These are phyloP conservation scores for Crotalus helleri DNA, from an alignment of 2,113 vertebrate genomes.

Conservation along the genomic window DNA sequence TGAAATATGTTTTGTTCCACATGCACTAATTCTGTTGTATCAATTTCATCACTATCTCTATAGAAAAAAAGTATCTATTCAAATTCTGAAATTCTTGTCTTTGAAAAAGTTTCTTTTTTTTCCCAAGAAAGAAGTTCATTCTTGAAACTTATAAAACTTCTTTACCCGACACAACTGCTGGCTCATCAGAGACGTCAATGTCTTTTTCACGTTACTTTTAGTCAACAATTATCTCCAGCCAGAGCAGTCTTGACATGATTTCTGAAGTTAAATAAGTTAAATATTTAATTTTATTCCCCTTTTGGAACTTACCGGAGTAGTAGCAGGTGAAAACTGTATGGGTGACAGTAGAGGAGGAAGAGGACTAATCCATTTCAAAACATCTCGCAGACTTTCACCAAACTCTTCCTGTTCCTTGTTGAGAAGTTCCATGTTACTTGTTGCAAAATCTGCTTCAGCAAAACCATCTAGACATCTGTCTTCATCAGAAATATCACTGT, in stretches of 20 bases:
- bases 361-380: slow-evolving; percentile 74
- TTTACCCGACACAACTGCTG: not conserved
- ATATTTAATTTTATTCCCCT: not conserved
- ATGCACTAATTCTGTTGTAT: not conserved
- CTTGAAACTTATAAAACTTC: not conserved
- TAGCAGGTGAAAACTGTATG: slow-evolving; percentile 61
- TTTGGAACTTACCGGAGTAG: slow-evolving; percentile 59
- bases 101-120: not conserved
- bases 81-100: not conserved
- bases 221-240: not conserved
- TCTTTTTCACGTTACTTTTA: not conserved
- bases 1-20: not conserved
- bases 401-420: slow-evolving; percentile 25
- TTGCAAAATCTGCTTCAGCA: not conserved
- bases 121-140: not conserved
- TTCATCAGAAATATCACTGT: not conserved
- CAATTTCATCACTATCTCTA: not conserved
- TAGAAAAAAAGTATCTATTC: not conserved
- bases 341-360: slow-evolving; percentile 85
- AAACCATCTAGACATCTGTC: not conserved
- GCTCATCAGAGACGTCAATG: not conserved
- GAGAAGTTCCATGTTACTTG: slow-evolving; percentile 1
- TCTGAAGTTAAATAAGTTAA: not conserved
- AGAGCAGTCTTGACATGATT: not conserved
- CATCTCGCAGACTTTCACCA: slow-evolving; percentile 62